Base-by-base conservation (phyloP, 2,797 vertebrate species). In the Cyprinodon diabolis region DNA sequence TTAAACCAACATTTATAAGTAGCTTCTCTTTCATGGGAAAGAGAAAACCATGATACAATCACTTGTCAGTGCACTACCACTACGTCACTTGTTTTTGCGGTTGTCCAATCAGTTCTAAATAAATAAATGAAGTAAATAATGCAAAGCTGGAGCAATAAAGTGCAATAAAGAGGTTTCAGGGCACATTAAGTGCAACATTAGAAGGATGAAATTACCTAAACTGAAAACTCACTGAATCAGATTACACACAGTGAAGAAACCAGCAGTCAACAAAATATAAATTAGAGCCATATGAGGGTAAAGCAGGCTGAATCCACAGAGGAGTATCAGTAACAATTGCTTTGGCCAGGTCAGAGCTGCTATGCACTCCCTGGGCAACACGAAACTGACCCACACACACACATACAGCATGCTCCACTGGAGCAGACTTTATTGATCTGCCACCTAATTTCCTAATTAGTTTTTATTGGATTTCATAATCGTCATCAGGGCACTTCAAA, bases 401-500 rank as follows among this genome's bases (percentile, higher is more conserved):
- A 71, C 75, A 82, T 51, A 75, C 51, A 77, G 74, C 78, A 87
- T 74, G 91, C 90, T 92, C 89, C 91, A 92, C 87, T 86, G 84
- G 90, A 94, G 93, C 93, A 90, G 89, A 92, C 88, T 80, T 80
- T 94, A 96, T 96, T 91, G 95, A 96, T 95, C 90, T 79, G 75
- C 83, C 82, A 81, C 87, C 91, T 95, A 94, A 95, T 95, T 95
- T 95, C 84, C 90, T 95, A 94, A 95, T 96, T 95, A 95, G 95
- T 95, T 95, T 95, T 91, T 94, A 96, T 95, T 94, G 95, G 93
- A 95, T 95, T 95, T 95, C 92, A 94, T 94, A 95, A 95, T 95
- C 91, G 93, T 95, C 94, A 94, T 94, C 93, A 93, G 89, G 92
- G 94, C 92, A 93, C 91, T 92, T 93, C 90, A 93, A 90, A 92